These are phyloP conservation scores for Zaprionus kolodkinae DNA, from an alignment of 1,140 invertebrate genomes.

Conservation along the genomic window DNA sequence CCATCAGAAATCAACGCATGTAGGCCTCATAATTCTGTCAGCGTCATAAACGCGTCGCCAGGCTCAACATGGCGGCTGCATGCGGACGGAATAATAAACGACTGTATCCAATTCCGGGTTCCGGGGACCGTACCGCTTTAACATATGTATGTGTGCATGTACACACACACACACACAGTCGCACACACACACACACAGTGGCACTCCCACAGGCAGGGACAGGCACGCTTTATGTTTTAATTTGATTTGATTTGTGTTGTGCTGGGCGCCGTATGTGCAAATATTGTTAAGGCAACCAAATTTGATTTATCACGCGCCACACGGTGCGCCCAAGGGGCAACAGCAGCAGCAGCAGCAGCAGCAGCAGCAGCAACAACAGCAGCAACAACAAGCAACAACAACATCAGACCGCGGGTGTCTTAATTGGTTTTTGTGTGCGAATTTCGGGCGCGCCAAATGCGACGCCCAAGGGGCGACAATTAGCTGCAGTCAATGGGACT, in stretches of 20 bases:
- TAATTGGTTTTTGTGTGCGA: conserved; percentile 73
- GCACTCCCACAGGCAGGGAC: conserved; percentile 18
- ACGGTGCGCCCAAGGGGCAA: conserved; percentile 7
- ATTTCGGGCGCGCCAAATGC: conserved; percentile 43
- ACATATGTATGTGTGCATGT: conserved; percentile 15
- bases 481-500: conserved; percentile 66
- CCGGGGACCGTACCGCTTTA: background rate
- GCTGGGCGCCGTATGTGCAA: conserved; percentile 74
- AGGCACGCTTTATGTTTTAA: conserved; percentile 80
- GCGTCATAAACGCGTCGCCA: conserved; percentile 79
- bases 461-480: conserved; percentile 55
- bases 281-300: conserved; percentile 81
- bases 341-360: conserved; percentile 4
- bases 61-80: conserved; percentile 78
- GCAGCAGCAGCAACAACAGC: background rate
- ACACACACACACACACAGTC: conserved; percentile 20
- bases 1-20: conserved; percentile 78
- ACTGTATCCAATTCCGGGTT: conserved; percentile 56
- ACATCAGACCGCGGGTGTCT: conserved; percentile 50
- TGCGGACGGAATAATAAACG: conserved; percentile 77
- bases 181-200: background rate
- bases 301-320: conserved; percentile 73
- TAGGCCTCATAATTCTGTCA: conserved; percentile 82
- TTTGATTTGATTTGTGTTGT: conserved; percentile 84
- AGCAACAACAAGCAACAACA: background rate